A percentile compares a stretch with the other conserved stretches of the same genome.
These are phyloP conservation scores for Holothuria leucospilota DNA, from an alignment of 53 echinoderm and acorn worm species.

Conservation along the genomic window DNA sequence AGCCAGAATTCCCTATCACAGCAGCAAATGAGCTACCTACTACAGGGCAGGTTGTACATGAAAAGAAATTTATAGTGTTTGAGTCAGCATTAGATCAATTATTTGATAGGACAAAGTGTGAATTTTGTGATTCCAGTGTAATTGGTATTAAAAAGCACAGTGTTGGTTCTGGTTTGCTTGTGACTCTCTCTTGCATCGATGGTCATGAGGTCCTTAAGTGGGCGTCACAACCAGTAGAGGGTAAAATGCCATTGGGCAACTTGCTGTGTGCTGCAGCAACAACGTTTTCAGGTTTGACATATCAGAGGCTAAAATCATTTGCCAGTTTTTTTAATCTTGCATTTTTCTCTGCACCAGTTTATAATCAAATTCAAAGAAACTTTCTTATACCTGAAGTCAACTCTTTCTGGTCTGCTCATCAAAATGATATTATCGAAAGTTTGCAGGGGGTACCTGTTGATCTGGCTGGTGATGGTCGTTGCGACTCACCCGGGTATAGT, in stretches of 20 bases:
- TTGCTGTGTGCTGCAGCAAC: conserved; percentile 24
- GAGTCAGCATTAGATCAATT: neutral
- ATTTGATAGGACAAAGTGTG: neutral
- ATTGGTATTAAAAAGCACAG: neutral
- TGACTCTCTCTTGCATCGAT: conserved; percentile 11
- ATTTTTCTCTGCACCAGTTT: conserved; percentile 14
- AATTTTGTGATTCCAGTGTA: neutral
- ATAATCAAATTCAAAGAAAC: conserved; percentile 16
- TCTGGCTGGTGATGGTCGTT: conserved; percentile 51
- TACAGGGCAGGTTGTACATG: neutral
- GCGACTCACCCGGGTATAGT: conserved; percentile 27
- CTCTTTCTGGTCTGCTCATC: conserved; percentile 23
- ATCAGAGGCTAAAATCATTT: conserved; percentile 9
- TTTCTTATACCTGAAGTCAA: conserved; percentile 10
- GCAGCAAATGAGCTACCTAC: neutral
- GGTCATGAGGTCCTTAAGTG: conserved; percentile 25
- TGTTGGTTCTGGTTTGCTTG: conserved; percentile 17
- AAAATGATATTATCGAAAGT: neutral
- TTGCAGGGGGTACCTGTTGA: conserved; percentile 3
- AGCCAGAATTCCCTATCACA: neutral
- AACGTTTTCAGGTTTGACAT: conserved; percentile 13
- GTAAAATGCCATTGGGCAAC: conserved; percentile 23
- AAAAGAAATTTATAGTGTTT: conserved; percentile 12
- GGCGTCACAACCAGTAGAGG: conserved; percentile 6
- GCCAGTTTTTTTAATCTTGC: neutral